A percentile compares a stretch with the other conserved stretches of the same genome.
phyloP scores from a whole-genome alignment of 2,797 vertebrate species.

The Threskiornis aethiopicus region DNA sequence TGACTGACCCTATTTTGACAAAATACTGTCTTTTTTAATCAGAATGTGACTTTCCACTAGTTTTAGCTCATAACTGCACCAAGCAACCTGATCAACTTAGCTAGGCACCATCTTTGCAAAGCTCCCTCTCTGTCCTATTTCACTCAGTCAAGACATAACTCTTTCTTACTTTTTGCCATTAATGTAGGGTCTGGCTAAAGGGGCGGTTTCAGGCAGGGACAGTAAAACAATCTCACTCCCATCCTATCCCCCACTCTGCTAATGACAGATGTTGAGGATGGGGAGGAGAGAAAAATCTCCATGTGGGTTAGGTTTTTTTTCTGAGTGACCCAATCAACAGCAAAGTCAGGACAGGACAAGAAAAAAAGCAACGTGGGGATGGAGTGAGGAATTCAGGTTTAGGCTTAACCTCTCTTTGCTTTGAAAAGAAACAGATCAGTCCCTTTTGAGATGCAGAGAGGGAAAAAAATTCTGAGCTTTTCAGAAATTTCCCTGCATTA shows the following conservation, averaged over 20 bases:
- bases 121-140: background rate
- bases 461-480: background rate
- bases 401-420: background rate
- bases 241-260: background rate
- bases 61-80: background rate
- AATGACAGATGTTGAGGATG: background rate
- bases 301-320: background rate
- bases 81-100: background rate
- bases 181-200: background rate
- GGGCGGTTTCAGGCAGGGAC: background rate
- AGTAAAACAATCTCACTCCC: background rate
- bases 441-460: background rate
- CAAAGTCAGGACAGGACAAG: background rate
- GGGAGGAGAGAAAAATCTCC: background rate
- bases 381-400: background rate
- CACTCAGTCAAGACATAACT: background rate
- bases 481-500: background rate
- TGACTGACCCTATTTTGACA: background rate
- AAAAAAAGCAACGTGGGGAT: background rate
- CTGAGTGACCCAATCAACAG: background rate
- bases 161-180: background rate
- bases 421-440: background rate
- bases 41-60: background rate
- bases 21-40: background rate
- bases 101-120: background rate